Evolutionary conservation across 2,888 invertebrate genomes (phyloP).

Genomic region (Apotomis betuletana): DNA sequence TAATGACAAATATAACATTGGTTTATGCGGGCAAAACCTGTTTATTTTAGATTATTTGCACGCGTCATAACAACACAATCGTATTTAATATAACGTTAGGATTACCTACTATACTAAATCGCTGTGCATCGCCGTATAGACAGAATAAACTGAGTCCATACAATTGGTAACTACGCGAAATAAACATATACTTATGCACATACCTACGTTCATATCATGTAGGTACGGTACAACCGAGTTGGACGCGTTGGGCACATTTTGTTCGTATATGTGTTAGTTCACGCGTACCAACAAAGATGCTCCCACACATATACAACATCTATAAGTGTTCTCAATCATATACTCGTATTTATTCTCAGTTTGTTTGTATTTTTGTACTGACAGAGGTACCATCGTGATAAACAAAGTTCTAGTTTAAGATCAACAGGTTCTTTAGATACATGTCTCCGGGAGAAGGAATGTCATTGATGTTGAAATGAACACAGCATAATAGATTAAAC

Average conservation of each 20-base stretch:
- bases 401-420: slow-evolving; percentile 25
- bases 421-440: slow-evolving; percentile 25
- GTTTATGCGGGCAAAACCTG: background rate
- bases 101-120: background rate
- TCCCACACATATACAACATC: slow-evolving; percentile 33
- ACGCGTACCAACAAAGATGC: slow-evolving; percentile 33
- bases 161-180: slow-evolving; percentile 36
- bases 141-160: slow-evolving; percentile 19
- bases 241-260: slow-evolving; percentile 35
- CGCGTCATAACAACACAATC: background rate
- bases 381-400: slow-evolving; percentile 24
- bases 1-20: background rate
- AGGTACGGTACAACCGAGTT: slow-evolving; percentile 25
- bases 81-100: background rate
- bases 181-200: slow-evolving; percentile 13
- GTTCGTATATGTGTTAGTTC: slow-evolving; percentile 37
- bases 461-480: slow-evolving; percentile 38
- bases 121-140: background rate
- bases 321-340: slow-evolving; percentile 32
- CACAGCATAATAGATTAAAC: slow-evolving; percentile 52
- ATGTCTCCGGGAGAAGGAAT: slow-evolving; percentile 20
- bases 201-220: slow-evolving; percentile 15
- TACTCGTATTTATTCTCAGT: slow-evolving; percentile 31
- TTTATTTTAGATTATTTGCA: background rate
- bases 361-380: slow-evolving; percentile 38